Evolutionary conservation across 2,113 vertebrate species (phyloP), one percentile per base, ranked within the genome.

Genomic region (Dasyurus viverrinus): DNA sequence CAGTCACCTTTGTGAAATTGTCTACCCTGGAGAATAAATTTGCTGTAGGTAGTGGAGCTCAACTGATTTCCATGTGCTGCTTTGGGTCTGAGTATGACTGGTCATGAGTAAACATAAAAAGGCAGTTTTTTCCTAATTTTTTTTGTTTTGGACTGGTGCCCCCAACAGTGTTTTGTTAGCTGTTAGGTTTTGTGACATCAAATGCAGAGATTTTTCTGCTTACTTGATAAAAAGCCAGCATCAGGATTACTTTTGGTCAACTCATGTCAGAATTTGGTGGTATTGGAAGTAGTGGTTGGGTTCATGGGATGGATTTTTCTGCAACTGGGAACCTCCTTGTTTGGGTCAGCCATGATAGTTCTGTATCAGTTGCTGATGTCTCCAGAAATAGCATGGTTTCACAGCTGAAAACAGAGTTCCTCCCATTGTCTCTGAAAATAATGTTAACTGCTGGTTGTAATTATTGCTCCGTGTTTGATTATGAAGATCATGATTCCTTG

Each of bases 41-140:
- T 97, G 99, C 99, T 1, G 99, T 99, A 89, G 99, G 99, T 92
- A 99, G 99, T 3, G 99, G 99, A 48, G 99, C 99, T 36, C 98
- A 99, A 11, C 99, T 99, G 97, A 99, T 99, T 98, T 99, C 99
- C 0, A 99, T 99, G 94, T 99, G 99, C 98, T 99, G 99, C 98
- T 99, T 99, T 90, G 99, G 99, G 97, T 99, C 99, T 95, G 99
- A 99, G 98, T 99, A 99, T 57, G 99, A 99, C 98, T 99, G 99
- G 99, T 99, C 96, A 99, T 98, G 91, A 42, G 47, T 8, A 50
- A 84, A 84, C 36, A 42, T 84, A 42, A 84, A 84, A 84, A 42
- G 36, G 36, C 68, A n/a, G 22, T 84, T 42, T 5, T 0, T 0
- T 84, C n/a, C 68, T 84, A 76, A 7, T 3, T 84, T 42, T n/a